These are phyloP conservation scores for Drusus annulatus DNA, from an alignment of 1,140 invertebrate species.

Conservation along the genomic window DNA sequence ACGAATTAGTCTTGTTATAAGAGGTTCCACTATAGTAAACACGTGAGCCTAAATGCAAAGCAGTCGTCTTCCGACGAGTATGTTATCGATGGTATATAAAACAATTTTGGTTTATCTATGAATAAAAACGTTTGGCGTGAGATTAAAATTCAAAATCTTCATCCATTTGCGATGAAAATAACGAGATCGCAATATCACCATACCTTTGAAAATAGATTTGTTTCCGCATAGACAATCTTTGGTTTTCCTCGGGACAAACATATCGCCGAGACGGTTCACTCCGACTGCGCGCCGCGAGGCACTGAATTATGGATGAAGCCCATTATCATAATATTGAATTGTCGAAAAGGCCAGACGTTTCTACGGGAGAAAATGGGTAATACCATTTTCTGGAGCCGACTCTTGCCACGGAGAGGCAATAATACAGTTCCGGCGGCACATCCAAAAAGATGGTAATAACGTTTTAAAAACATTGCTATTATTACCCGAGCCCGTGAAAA, in stretches of 20 bases:
- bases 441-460: too few species aligned
- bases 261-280: not conserved
- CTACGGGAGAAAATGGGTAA: not conserved
- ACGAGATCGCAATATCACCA: not conserved
- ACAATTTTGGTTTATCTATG: too few species aligned
- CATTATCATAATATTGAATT: not conserved
- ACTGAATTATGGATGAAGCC: constrained; percentile 14
- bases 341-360: constrained; percentile 5
- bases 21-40: too few species aligned
- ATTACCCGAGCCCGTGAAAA: too few species aligned
- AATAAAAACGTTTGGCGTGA: too few species aligned
- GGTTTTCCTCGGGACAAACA: not conserved
- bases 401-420: not conserved
- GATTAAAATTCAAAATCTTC: too few species aligned
- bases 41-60: too few species aligned
- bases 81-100: too few species aligned
- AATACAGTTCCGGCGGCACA: too few species aligned
- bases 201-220: not conserved
- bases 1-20: too few species aligned
- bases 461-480: too few species aligned
- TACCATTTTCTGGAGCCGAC: not conserved
- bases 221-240: not conserved
- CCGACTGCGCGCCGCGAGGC: not conserved
- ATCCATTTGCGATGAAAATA: not conserved
- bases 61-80: too few species aligned